Conservation (phyloP, 2,113 vertebrate genomes). For the Diglossa brunneiventris region DNA sequence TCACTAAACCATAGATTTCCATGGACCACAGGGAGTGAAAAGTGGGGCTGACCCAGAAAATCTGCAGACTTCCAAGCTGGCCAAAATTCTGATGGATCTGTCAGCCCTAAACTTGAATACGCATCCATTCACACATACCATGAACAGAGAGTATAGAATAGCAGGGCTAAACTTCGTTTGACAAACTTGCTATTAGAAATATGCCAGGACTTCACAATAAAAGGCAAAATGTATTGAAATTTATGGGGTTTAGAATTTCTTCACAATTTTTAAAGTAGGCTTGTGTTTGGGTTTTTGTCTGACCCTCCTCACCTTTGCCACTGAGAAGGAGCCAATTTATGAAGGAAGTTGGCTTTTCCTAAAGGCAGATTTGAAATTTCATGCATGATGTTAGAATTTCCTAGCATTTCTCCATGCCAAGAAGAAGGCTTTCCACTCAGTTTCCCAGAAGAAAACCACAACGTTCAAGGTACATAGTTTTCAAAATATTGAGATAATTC, state of each 20-base stretch:
- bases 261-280: not conserved
- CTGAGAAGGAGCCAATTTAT: not conserved
- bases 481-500: conserved; percentile 30
- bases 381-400: conserved; percentile 50
- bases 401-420: conserved; percentile 23
- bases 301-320: conserved; percentile 22
- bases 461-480: not conserved
- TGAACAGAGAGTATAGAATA: not conserved
- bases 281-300: not conserved
- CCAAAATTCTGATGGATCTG: not conserved
- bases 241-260: conserved; percentile 25
- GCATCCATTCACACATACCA: not conserved
- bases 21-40: not conserved
- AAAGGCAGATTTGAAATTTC: conserved; percentile 40
- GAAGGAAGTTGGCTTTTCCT: conserved; percentile 43
- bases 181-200: conserved; percentile 8
- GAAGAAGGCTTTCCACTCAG: conserved; percentile 9
- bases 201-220: conserved; percentile 18
- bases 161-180: not conserved
- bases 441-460: conserved; percentile 34
- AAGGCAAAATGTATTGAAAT: conserved; percentile 16
- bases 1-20: not conserved
- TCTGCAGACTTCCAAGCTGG: not conserved
- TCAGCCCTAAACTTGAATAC: not conserved
- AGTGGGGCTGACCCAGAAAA: not conserved